Evolutionary conservation across 1,140 invertebrate genomes (phyloP).

Genomic region (Caenorhabditis elegans): WBcel235 BX284605.5:6163001-6163500

Average conservation of each 20-base stretch:
- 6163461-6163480: too few relatives aligned
- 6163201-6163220: background rate
- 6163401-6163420: too few relatives aligned
- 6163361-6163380: too few relatives aligned
- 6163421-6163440: too few relatives aligned
- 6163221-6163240: background rate
- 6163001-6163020: background rate
- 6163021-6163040: background rate
- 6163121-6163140: slow-evolving; percentile 10
- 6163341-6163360: too few relatives aligned
- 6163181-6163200: background rate
- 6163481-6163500: too few relatives aligned
- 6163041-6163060: background rate
- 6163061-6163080: background rate
- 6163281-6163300: too few relatives aligned
- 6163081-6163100: slow-evolving; percentile 8
- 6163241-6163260: background rate
- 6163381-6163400: too few relatives aligned
- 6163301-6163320: too few relatives aligned
- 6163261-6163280: slow-evolving; percentile 17
- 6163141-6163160: background rate
- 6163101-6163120: slow-evolving; percentile 25
- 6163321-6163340: too few relatives aligned
- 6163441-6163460: too few relatives aligned
- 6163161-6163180: background rate